A percentile compares a stretch with the other conserved stretches of the same genome.
Conservation (phyloP, 2,888 invertebrate species). For the Kryphioiulus occultus region DNA sequence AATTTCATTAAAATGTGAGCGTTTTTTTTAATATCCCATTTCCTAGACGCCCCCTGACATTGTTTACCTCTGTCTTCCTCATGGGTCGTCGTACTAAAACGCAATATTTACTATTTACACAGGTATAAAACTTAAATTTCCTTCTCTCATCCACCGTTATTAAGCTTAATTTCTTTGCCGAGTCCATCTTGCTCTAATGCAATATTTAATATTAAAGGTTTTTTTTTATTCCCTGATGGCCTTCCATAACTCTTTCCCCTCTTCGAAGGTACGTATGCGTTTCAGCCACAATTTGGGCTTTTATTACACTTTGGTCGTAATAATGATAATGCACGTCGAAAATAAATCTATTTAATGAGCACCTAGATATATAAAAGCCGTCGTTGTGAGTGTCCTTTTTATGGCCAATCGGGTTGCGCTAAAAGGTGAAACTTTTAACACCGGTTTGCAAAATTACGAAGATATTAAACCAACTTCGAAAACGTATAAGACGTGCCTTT, state of each 20-base stretch:
- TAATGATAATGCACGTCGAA: slow-evolving; percentile 30
- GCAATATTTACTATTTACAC: background rate
- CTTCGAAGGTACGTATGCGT: background rate
- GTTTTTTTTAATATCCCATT: slow-evolving; percentile 14
- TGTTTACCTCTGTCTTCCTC: background rate
- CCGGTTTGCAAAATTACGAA: slow-evolving; percentile 18
- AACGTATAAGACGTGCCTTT: background rate
- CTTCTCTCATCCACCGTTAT: background rate
- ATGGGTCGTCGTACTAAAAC: background rate
- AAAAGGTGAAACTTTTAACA: slow-evolving; percentile 31
- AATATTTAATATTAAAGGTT: slow-evolving; percentile 18
- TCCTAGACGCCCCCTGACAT: background rate
- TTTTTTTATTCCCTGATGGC: slow-evolving; percentile 7
- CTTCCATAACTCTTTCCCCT: slow-evolving; percentile 16
- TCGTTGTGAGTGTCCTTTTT: slow-evolving; percentile 12
- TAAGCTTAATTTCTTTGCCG: background rate
- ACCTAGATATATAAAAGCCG: background rate
- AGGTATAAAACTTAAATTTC: background rate
- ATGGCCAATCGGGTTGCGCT: background rate
- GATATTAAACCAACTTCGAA: background rate
- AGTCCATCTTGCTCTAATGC: background rate
- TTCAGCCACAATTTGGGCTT: slow-evolving; percentile 20
- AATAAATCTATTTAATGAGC: slow-evolving; percentile 35
- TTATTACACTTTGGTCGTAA: slow-evolving; percentile 22
- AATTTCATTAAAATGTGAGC: background rate